Evolutionary conservation across 1,140 invertebrate species (phyloP), one percentile per base, ranked within the genome.

Genomic region (Hypsibius dujardini): DNA sequence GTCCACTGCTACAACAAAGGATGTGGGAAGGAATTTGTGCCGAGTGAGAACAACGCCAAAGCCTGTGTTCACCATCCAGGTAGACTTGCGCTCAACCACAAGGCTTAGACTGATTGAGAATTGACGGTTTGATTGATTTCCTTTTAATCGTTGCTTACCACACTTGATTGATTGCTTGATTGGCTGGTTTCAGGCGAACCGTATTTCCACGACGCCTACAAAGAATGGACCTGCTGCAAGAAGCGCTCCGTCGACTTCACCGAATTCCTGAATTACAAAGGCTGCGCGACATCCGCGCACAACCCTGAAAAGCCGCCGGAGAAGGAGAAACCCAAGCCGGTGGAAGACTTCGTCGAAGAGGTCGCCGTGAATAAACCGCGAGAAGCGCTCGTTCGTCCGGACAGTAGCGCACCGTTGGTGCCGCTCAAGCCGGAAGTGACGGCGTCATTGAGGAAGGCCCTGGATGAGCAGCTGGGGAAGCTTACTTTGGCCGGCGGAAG

Each of bases 181-280:
- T 28, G 28, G 28, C 28, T 28, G 28, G 28, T 28, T 28, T 28
- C 28, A 28, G 94, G 94, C 1, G 80, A 82, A 14, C 95, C 95
- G 1, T 85, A 93, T 70, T 99, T 99, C 79, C 95, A 99, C 79
- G 95, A 99, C 83, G 94, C 92, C 0, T 92, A 97, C 76, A 98
- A 99, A 83, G 90, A 90, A n/a, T 99, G 95, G 95, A 90, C 90
- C 2, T 99, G 95, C 78, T 99, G 95, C 78, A 91, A 92, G 59
- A 98, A 95, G 78, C 93, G 94, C 78, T 91, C 88, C 75, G 92
- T 88, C 46, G 93, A 98, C 79, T 98, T 98, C 77, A 93, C 92
- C 1, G 90, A 94, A 80, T 98, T 97, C 80, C 82, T 97, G 1
- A 93, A 91, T 77, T 91, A 92, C 56, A 89, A 90, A 79, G 83